Evolutionary conservation across 2,888 invertebrate species (phyloP), one percentile per base, ranked within the genome.

Genomic region (Itoplectis maculator): DNA sequence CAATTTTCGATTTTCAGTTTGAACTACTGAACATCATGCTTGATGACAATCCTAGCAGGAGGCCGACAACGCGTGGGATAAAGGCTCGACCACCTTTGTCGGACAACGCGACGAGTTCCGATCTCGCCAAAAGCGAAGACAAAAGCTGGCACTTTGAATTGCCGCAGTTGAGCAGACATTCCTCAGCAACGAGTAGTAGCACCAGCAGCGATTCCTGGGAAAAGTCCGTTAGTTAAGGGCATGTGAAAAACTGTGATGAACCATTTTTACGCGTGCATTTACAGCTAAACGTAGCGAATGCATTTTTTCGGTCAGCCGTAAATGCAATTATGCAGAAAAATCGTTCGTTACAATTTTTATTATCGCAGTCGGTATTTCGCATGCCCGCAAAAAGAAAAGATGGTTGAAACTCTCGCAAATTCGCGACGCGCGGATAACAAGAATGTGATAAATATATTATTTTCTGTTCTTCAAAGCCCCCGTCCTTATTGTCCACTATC

Each of bases 11-110:
- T 84, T 93, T 93, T 61, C 93, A 97, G 97, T 95, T 95, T 90
- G 93, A 95, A 2, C 94, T 98, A 77, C 93, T 98, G 9, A 95
- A 95, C 85, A 93, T 95, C 91, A 97, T 98, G 97, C 93, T 98
- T 54, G 96, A 97, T 82, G 93, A 94, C 3, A 94, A 95, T 79
- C 97, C 98, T 0, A 93, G 94, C 3, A 93, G 94, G 81, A 94
- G 98, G 1, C 97, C 98, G 15, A 96, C 96, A 0, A 96, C 97
- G 0, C 94, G 94, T 83, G 96, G 96, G 37, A 95, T 97, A 23
- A 93, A 95, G 51, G 94, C 95, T 0, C 93, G 94, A 7, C 95
- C 95, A 0, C 96, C 96, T 0, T 93, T 96, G 0, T 83, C 85
- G 15, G 89, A 87, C 75, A 86, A 86, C 45, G 85, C 88, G 73